phyloP scores from a whole-genome alignment of 64 coral and sea anemone species.

The Actinia equina region DNA sequence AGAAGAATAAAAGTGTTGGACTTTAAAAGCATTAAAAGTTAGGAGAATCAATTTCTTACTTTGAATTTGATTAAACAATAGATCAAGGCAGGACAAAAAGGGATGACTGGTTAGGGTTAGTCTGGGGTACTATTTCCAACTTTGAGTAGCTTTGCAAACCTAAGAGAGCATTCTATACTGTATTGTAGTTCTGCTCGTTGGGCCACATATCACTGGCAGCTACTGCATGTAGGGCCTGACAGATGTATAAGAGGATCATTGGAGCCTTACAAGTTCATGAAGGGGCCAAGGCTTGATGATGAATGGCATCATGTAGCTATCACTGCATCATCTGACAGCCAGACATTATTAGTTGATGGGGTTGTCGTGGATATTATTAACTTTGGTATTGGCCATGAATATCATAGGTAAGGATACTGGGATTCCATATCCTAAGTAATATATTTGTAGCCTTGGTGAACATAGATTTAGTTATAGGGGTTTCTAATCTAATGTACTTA shows the following conservation, averaged over 20 bases:
- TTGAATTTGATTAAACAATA: too few relatives aligned
- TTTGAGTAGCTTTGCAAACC: neutral
- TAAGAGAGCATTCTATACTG: neutral
- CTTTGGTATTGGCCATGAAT: conserved; percentile 86
- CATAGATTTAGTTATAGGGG: too few relatives aligned
- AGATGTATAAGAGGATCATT: conserved; percentile 76
- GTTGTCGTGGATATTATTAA: conserved; percentile 40
- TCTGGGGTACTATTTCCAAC: too few relatives aligned
- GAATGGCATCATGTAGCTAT: conserved; percentile 83
- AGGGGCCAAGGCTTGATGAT: conserved; percentile 63
- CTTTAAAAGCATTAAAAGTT: too few relatives aligned
- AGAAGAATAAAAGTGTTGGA: too few relatives aligned
- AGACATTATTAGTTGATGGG: conserved; percentile 78
- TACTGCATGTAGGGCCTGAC: conserved; percentile 84
- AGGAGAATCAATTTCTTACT: too few relatives aligned
- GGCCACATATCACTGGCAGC: conserved; percentile 84
- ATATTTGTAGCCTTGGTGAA: too few relatives aligned
- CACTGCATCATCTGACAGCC: conserved; percentile 56
- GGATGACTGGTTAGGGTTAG: too few relatives aligned
- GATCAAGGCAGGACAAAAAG: too few relatives aligned
- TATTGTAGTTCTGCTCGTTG: conserved; percentile 37
- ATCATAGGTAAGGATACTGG: conserved; percentile 50
- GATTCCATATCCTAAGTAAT: too few relatives aligned
- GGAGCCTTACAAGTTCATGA: conserved; percentile 92
- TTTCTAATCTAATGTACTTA: too few relatives aligned